Evolutionary conservation across 2,113 vertebrate species (phyloP).

Genomic region (Mola mola): DNA sequence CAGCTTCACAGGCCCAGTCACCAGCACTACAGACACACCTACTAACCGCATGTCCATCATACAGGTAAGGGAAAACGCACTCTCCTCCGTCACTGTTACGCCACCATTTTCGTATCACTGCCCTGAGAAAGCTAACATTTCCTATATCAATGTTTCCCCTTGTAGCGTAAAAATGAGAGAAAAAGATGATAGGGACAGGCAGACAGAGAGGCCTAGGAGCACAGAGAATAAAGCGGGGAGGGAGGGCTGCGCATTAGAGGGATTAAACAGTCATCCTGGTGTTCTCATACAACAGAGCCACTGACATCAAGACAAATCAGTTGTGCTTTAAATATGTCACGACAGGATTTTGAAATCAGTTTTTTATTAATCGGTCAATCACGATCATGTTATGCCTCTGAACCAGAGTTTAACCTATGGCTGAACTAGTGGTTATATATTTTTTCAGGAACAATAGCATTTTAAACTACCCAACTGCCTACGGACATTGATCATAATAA

Average conservation of each 20-base stretch:
- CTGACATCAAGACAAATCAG: conserved; percentile 70
- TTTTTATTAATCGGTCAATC: conserved; percentile 52
- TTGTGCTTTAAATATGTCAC: conserved; percentile 63
- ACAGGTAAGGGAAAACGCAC: conserved; percentile 89
- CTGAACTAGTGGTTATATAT: conserved; percentile 9
- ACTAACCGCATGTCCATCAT: conserved; percentile 99
- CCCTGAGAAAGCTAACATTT: conserved; percentile 50
- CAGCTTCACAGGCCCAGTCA: conserved; percentile 97
- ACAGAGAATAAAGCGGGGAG: conserved; percentile 27
- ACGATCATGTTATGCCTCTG: conserved; percentile 26
- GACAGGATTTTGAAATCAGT: conserved; percentile 57
- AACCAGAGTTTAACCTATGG: conserved; percentile 13
- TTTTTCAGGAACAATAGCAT: not conserved
- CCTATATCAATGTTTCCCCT: conserved; percentile 35
- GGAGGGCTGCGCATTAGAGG: conserved; percentile 57
- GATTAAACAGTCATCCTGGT: conserved; percentile 67
- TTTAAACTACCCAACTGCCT: not conserved
- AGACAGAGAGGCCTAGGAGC: conserved; percentile 43
- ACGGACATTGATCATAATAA: not conserved
- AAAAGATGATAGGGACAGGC: conserved; percentile 49
- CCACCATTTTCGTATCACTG: conserved; percentile 56
- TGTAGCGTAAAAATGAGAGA: conserved; percentile 53
- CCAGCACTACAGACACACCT: conserved; percentile 93
- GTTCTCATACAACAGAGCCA: conserved; percentile 52
- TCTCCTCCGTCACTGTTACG: conserved; percentile 59